Evolutionary conservation across 2,888 invertebrate genomes (phyloP).

Genomic region (Hemistola chrysoprasaria): DNA sequence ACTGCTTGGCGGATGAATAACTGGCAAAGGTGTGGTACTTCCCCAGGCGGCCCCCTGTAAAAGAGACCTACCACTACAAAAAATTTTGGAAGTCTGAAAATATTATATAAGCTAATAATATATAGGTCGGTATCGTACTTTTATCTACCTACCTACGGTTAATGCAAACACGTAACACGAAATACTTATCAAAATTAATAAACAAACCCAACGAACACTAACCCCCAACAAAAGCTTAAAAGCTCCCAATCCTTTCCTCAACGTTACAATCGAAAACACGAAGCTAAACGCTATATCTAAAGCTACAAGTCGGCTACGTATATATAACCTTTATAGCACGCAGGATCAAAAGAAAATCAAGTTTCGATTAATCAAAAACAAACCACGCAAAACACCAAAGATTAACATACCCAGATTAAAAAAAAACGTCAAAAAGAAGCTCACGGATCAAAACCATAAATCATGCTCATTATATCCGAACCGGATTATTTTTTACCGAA

Average conservation of each 20-base stretch:
- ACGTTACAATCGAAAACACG: conserved; percentile 22
- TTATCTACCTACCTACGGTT: too few relatives aligned
- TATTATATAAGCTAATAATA: too few relatives aligned
- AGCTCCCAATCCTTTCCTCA: conserved; percentile 13
- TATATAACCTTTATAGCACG: conserved; percentile 18
- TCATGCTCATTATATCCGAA: conserved; percentile 81
- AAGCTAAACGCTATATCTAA: conserved; percentile 22
- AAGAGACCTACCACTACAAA: too few relatives aligned
- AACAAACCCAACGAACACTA: conserved; percentile 7
- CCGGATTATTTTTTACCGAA: conserved; percentile 80
- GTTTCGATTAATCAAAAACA: conserved; percentile 66
- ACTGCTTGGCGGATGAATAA: too few relatives aligned
- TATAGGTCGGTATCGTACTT: too few relatives aligned
- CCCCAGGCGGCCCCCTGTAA: too few relatives aligned
- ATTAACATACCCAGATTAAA: conserved; percentile 76
- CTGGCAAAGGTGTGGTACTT: too few relatives aligned
- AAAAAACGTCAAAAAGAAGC: conserved; percentile 54
- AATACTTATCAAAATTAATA: conserved; percentile 9
- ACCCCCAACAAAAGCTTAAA: conserved; percentile 7
- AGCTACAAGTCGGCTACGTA: conserved; percentile 11
- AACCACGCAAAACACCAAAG: conserved; percentile 65
- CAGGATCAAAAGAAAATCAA: conserved; percentile 52
- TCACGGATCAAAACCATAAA: conserved; percentile 78
- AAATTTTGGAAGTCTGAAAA: too few relatives aligned
- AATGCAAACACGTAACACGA: too few relatives aligned